Evolutionary conservation across 2,113 vertebrate species (phyloP).

Genomic region (Colaptes auratus): DNA sequence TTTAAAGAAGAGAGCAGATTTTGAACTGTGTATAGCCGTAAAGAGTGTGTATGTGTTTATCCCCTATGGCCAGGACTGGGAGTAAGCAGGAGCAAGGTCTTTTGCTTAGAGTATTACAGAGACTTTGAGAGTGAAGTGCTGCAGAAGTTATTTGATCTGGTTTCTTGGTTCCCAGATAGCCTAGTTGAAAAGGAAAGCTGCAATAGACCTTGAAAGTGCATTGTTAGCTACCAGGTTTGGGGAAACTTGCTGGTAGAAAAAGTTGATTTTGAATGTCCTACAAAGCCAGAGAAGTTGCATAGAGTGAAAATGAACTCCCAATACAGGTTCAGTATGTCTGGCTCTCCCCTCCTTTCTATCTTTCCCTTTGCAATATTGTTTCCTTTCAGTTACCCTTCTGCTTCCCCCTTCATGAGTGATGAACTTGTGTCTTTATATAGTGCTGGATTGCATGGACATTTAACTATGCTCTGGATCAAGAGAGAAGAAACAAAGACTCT

Average conservation of each 20-base stretch:
- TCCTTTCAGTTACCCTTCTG: background rate
- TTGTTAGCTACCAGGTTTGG: background rate
- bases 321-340: background rate
- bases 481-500: background rate
- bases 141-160: background rate
- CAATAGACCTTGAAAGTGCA: background rate
- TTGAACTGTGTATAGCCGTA: background rate
- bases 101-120: background rate
- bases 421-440: background rate
- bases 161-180: background rate
- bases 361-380: background rate
- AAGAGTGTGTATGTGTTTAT: rapidly evolving
- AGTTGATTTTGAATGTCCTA: background rate
- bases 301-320: background rate
- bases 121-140: background rate
- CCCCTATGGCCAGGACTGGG: background rate
- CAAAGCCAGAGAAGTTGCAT: background rate
- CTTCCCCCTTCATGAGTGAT: background rate
- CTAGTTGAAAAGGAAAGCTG: background rate
- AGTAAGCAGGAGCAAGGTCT: background rate
- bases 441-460: background rate
- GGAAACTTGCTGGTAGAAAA: background rate
- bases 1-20: background rate
- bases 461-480: background rate
- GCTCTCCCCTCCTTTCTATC: background rate